These are phyloP conservation scores for Andrena camellia DNA, from an alignment of 2,888 invertebrate species.

Conservation along the genomic window DNA sequence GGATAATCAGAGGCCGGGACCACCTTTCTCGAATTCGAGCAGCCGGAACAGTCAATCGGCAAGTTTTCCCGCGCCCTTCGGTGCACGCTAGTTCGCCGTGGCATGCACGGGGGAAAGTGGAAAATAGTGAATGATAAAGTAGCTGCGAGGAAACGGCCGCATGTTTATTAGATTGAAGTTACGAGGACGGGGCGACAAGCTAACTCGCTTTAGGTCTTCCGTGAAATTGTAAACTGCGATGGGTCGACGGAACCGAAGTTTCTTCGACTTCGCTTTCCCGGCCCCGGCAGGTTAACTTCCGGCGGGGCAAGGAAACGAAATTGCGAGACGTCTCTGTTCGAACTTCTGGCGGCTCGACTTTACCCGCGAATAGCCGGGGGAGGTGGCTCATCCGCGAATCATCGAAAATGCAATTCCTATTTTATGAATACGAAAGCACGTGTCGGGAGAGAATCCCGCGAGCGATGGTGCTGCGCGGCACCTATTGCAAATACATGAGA, in stretches of 20 bases:
- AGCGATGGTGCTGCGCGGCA: not conserved
- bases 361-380: slow-evolving; percentile 15
- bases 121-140: slow-evolving; percentile 41
- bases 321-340: slow-evolving; percentile 54
- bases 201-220: slow-evolving; percentile 72
- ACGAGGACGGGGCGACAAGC: slow-evolving; percentile 56
- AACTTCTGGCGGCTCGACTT: slow-evolving; percentile 50
- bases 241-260: slow-evolving; percentile 63
- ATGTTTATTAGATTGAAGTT: slow-evolving; percentile 75
- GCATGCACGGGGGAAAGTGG: slow-evolving; percentile 42
- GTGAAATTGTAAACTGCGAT: slow-evolving; percentile 72
- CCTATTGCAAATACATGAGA: not conserved
- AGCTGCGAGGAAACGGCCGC: slow-evolving; percentile 55
- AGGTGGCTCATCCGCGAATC: slow-evolving; percentile 23
- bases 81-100: slow-evolving; percentile 6
- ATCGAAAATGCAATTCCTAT: slow-evolving; percentile 38
- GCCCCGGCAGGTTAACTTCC: slow-evolving; percentile 52
- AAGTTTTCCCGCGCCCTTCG: slow-evolving; percentile 4
- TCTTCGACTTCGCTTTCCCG: slow-evolving; percentile 63
- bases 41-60: not conserved
- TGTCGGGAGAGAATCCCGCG: not conserved
- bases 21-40: not conserved
- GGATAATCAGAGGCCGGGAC: too few species aligned
- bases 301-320: slow-evolving; percentile 55
- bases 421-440: slow-evolving; percentile 13